A percentile compares a stretch with the other conserved stretches of the same genome.
Conservation (phyloP, 2,113 vertebrate species). For the Dasypus novemcinctus region DNA sequence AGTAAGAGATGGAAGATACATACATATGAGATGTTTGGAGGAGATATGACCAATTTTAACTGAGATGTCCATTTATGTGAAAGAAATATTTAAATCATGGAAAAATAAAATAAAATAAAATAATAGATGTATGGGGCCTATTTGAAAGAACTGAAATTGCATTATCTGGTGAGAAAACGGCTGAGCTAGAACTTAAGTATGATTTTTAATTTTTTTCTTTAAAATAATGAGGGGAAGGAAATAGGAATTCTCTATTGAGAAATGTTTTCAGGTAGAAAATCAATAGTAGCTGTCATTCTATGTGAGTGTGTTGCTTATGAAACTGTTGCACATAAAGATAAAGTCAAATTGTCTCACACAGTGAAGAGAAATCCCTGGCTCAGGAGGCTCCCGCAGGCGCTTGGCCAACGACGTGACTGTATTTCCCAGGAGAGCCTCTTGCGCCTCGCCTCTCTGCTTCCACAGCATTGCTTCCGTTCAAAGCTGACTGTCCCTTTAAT, state of each 20-base stretch:
- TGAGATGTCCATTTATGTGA: background rate
- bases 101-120: background rate
- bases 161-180: background rate
- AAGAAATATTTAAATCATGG: background rate
- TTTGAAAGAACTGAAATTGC: background rate
- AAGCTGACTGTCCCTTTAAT: conserved; percentile 14
- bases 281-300: background rate
- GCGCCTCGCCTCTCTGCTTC: background rate
- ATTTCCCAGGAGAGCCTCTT: background rate
- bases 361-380: background rate
- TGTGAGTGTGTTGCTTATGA: background rate
- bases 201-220: conserved; percentile 7
- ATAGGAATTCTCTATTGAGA: background rate
- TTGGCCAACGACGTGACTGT: background rate
- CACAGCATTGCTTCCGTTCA: background rate
- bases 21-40: background rate
- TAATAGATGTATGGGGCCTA: background rate
- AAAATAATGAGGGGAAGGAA: background rate
- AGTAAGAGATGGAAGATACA: background rate
- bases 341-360: conserved; percentile 18
- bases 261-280: conserved; percentile 23
- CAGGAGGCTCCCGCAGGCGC: background rate
- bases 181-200: background rate
- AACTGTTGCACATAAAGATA: background rate
- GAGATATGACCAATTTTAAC: background rate